Conservation (phyloP, 2,113 vertebrate genomes). For the Tupaia chinensis region DNA sequence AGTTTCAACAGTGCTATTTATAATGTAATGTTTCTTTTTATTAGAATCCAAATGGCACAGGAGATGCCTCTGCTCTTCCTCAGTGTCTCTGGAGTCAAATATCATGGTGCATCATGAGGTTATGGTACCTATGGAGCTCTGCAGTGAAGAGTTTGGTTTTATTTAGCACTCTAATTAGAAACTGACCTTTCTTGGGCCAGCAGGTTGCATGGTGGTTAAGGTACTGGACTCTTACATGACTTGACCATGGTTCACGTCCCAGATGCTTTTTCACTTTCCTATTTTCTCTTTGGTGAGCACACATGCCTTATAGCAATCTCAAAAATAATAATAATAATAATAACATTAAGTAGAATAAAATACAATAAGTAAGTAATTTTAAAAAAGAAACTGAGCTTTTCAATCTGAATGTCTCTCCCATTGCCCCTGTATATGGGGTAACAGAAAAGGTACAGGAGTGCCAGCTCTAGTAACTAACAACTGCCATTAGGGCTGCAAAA, state of each 20-base stretch:
- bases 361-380: no score
- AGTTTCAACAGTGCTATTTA: neutral
- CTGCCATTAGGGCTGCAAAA: neutral
- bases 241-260: no score
- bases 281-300: no score
- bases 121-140: no score
- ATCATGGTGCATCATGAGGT: rapidly evolving
- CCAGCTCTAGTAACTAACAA: neutral
- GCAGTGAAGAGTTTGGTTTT: neutral
- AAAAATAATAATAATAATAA: no score
- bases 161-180: neutral
- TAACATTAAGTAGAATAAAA: no score
- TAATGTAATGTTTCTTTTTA: neutral
- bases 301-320: no score
- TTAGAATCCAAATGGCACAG: neutral
- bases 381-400: neutral
- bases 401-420: neutral
- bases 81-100: neutral
- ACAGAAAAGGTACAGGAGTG: neutral
- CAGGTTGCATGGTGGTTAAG: no score
- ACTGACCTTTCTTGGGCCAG: neutral
- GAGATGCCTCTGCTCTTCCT: neutral
- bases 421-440: neutral
- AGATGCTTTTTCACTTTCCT: no score
- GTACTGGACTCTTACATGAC: no score